Conservation (phyloP, 2,888 invertebrate species). For the Rhingia campestris region DNA sequence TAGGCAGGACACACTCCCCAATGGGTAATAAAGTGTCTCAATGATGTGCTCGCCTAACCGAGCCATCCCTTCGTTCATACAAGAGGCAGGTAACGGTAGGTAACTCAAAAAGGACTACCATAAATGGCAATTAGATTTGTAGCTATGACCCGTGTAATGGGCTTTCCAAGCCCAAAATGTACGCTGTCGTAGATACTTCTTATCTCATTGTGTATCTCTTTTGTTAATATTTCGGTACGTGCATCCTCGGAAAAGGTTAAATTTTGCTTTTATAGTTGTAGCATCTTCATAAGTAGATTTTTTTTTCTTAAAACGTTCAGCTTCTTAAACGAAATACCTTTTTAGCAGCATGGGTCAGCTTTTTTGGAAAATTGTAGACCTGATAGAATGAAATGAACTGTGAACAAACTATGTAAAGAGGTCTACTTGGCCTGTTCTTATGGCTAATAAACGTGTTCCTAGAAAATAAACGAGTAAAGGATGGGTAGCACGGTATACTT, state of each 20-base stretch:
- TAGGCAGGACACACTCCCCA: constrained; percentile 3
- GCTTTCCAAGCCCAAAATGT: constrained; percentile 36
- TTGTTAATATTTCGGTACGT: constrained; percentile 21
- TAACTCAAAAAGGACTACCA: constrained; percentile 39
- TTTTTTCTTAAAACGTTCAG: constrained; percentile 27
- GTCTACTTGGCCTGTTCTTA: constrained; percentile 37
- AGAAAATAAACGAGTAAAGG: constrained; percentile 26
- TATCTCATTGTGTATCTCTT: constrained; percentile 37
- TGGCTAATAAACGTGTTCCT: constrained; percentile 54
- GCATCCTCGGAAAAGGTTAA: constrained; percentile 24
- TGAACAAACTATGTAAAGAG: constrained; percentile 37
- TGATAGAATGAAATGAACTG: constrained; percentile 63
- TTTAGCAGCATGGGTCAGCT: constrained; percentile 9
- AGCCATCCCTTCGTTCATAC: not conserved
- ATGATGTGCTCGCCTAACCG: not conserved
- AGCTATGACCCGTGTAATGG: constrained; percentile 66
- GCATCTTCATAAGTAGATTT: constrained; percentile 29
- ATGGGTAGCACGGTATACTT: not conserved
- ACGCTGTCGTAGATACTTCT: constrained; percentile 6
- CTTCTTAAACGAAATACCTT: constrained; percentile 8
- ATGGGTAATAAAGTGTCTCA: constrained; percentile 21
- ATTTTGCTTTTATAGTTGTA: constrained; percentile 8
- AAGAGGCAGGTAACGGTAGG: constrained; percentile 23
- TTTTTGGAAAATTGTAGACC: constrained; percentile 8
- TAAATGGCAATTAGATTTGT: constrained; percentile 66